Percentiles rank a stretch among this genome's conserved stretches.
These are phyloP conservation scores for Diarsia brunnea DNA, from an alignment of 2,888 invertebrate genomes.

Conservation along the genomic window DNA sequence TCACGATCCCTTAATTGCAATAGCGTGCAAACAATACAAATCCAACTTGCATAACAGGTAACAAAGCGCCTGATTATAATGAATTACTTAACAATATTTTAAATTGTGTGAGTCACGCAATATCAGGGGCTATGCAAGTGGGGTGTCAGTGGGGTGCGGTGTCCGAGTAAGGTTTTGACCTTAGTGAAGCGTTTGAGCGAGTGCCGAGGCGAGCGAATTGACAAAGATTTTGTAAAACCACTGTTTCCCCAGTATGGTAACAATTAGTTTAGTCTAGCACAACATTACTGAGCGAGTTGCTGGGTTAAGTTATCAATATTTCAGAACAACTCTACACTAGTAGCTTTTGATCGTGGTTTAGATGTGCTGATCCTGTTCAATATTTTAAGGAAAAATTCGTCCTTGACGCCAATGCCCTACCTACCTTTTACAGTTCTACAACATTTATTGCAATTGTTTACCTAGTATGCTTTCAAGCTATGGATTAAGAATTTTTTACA, in stretches of 20 bases:
- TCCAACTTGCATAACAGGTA: constrained; percentile 40
- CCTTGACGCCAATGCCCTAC: neutral
- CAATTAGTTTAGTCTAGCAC: neutral
- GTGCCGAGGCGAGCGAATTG: neutral
- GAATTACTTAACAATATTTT: constrained; percentile 46
- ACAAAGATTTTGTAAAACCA: neutral
- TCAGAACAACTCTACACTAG: neutral
- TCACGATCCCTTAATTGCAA: neutral
- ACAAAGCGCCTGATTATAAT: constrained; percentile 47
- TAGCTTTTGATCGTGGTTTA: neutral
- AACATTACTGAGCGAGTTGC: neutral
- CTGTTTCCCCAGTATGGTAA: neutral
- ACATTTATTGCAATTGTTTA: neutral
- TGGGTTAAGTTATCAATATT: neutral
- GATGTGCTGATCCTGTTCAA: neutral
- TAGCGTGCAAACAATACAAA: constrained; percentile 31
- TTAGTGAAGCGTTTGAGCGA: neutral
- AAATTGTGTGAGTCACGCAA: constrained; percentile 58
- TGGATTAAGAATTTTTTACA: neutral
- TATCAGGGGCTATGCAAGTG: constrained; percentile 19
- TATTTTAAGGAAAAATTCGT: neutral
- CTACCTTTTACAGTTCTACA: neutral
- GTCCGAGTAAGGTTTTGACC: neutral
- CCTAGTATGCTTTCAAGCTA: neutral
- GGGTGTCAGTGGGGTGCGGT: constrained; percentile 28